Percentiles rank a stretch among this genome's conserved stretches.
phyloP scores from a whole-genome alignment of 2,797 vertebrate genomes.

The Phalanger gymnotis region DNA sequence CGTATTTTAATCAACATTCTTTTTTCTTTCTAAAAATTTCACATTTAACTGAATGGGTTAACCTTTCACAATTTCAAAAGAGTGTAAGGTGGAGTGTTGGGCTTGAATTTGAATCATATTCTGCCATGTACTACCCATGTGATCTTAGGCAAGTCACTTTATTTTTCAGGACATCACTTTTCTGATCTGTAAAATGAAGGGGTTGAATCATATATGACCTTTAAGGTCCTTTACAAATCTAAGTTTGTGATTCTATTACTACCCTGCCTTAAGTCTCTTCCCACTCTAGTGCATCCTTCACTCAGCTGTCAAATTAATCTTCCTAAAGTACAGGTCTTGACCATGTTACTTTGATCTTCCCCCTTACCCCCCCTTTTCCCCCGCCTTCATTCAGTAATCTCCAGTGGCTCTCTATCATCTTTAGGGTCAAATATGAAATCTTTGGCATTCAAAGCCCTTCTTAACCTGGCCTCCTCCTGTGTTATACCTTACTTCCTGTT shows the following conservation, averaged over 20 bases:
- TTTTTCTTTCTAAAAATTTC: neutral
- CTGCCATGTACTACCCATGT: neutral
- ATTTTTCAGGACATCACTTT: neutral
- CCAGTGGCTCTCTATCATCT: neutral
- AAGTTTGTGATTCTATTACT: neutral
- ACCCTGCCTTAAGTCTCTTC: neutral
- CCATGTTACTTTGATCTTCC: neutral
- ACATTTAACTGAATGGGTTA: neutral
- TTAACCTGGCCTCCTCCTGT: too few relatives aligned
- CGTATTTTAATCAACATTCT: neutral
- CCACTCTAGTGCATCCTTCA: neutral
- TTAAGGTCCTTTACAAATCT: neutral
- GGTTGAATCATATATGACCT: too few relatives aligned
- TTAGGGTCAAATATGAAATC: neutral
- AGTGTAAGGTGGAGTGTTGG: neutral
- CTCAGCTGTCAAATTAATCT: neutral
- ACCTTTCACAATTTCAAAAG: neutral
- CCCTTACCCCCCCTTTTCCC: too few relatives aligned
- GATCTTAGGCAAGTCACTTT: neutral
- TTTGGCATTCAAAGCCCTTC: too few relatives aligned
- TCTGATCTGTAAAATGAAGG: too few relatives aligned
- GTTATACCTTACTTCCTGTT: too few relatives aligned
- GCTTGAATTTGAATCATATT: neutral
- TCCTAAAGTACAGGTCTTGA: neutral
- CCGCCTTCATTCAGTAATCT: too few relatives aligned